Evolutionary conservation across 1,140 invertebrate species (phyloP), one percentile per base, ranked within the genome.

Genomic region (Hypothenemus hampei): DNA sequence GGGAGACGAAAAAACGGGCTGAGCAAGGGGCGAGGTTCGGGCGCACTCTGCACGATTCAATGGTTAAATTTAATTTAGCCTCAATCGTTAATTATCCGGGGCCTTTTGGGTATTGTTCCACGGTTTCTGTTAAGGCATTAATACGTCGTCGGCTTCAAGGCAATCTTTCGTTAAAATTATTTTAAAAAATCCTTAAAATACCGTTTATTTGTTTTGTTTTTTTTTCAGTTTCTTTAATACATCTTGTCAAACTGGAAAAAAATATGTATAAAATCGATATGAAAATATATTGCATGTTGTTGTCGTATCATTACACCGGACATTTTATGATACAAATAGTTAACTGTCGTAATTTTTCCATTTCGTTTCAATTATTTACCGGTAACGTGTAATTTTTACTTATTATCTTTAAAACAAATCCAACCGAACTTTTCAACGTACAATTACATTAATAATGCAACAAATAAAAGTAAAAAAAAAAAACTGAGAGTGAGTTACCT

Each of bases 61-160:
- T 61, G 66, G 61, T 61, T 62, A 65, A 69, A 69, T 70, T 70
- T 66, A 62, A 69, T 70, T 70, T 69, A 40, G 15, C 45, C 33
- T 39, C 52, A 55, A 55, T 55, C 52, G 52, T 55, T 55, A 55
- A 55, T 55, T 55, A 55, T 55, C 45, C 33, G 18, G 23, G 37
- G 5, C 37, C 24, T 15, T 3, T 43, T 37, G 20, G 41, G 50
- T 44, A 44, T 53, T 53, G 36, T 68, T 41, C 36, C n/a, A n/a
- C n/a, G n/a, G n/a, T n/a, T n/a, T n/a, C n/a, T n/a, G n/a, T n/a
- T n/a, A n/a, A n/a, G n/a, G n/a, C n/a, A n/a, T n/a, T n/a, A n/a
- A n/a, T n/a, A n/a, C n/a, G n/a, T n/a, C n/a, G n/a, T n/a, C n/a
- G n/a, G n/a, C n/a, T n/a, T n/a, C n/a, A n/a, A n/a, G n/a, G n/a